These are phyloP conservation scores for Percopsis omiscomaycus DNA, from an alignment of 2,797 vertebrate genomes.

Conservation along the genomic window DNA sequence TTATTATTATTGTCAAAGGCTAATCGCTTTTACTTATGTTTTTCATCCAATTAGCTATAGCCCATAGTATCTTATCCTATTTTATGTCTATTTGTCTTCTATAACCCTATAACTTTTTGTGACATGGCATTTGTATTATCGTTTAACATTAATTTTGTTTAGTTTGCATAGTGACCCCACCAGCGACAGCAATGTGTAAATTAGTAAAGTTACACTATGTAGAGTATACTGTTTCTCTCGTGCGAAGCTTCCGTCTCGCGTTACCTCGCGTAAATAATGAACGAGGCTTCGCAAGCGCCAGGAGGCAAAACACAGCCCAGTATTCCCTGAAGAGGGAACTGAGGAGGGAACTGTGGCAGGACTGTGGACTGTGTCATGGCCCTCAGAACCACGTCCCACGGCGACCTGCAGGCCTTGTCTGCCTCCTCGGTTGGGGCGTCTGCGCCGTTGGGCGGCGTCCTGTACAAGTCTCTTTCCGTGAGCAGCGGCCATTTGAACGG, in stretches of 20 bases:
- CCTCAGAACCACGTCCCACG: slow-evolving; percentile 72
- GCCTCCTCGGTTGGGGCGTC: slow-evolving; percentile 33
- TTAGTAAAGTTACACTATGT: too few relatives aligned
- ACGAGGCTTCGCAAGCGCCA: slow-evolving; percentile 28
- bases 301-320: background rate
- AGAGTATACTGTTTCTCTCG: background rate
- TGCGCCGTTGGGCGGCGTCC: slow-evolving; percentile 50
- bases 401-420: slow-evolving; percentile 65
- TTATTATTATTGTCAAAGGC: too few relatives aligned
- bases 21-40: too few relatives aligned
- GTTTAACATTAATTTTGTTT: too few relatives aligned
- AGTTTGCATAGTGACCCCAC: too few relatives aligned
- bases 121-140: too few relatives aligned
- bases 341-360: background rate
- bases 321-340: too few relatives aligned
- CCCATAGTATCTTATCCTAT: background rate
- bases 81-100: background rate
- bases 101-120: background rate
- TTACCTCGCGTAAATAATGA: slow-evolving; percentile 72
- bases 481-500: slow-evolving; percentile 66
- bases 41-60: background rate
- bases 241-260: slow-evolving; percentile 37
- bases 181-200: too few relatives aligned
- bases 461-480: slow-evolving; percentile 67
- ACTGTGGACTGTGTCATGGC: slow-evolving; percentile 55